Base-by-base conservation (phyloP, 2,113 vertebrate genomes). In the Bambusicola thoracicus region DNA sequence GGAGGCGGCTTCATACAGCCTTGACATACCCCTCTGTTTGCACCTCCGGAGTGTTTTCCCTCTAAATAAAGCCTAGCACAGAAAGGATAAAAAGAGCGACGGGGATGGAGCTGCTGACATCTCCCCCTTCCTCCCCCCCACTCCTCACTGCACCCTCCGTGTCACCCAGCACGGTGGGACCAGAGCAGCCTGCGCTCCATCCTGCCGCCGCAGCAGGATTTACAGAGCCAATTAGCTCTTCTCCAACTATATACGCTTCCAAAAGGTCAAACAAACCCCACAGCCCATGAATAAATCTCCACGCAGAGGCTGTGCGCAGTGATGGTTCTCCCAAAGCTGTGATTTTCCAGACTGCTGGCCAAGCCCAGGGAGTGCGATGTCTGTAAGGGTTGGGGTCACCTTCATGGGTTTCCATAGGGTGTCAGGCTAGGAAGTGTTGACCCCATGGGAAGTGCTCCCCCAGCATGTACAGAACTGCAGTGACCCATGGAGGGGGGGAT, bases 371-470 rank as follows among this genome's bases (percentile, higher is more conserved):
- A 16, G 81, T 16, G 30, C 27, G 16, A 34, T 34, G 3, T 40
- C 48, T 3, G 59, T 1, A 34, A 34, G 38, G 4, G 0, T 7
- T 22, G 0, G 0, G 4, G 61, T 30, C 11, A 0, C 1, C 43
- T 55, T 55, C 8, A 53, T 4, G 0, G 61, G 48, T 17, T 25
- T 61, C 36, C 16, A 18, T 8, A 13, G 49, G 38, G 20, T 0
- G 58, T 3, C 8, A 4, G 49, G 59, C 2, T 8, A 15, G 59
- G 59, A 11, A 43, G 21, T 11, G 5, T 21, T 3, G 8, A 53
- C 27, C 27, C 40, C 20, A 6, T 44, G 32, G 16, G 6, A 34
- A 14, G 38, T 32, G 36, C 3, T 41, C 30, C 20, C 20, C 30
- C 29, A 22, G 63, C 12, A 8, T 29, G 13, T 3, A 36, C 48